phyloP scores from a whole-genome alignment of 2,113 vertebrate genomes.

The Cavia aperea region DNA sequence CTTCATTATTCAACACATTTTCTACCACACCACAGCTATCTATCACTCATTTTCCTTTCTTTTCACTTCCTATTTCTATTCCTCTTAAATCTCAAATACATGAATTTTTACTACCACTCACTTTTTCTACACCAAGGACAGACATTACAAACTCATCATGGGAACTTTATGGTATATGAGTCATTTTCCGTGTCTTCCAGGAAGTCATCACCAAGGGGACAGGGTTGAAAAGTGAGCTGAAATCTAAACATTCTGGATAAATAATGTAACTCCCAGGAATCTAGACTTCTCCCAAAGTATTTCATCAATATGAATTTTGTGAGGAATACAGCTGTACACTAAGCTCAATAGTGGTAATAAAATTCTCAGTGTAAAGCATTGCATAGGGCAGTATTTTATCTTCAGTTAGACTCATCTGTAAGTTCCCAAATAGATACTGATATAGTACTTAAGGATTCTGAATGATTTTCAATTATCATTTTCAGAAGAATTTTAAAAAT shows the following conservation, averaged over 20 bases:
- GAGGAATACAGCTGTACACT: neutral
- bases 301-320: neutral
- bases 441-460: neutral
- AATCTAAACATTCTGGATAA: neutral
- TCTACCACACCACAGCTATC: neutral
- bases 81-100: neutral
- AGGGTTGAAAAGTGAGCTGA: neutral
- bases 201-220: neutral
- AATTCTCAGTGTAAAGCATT: neutral
- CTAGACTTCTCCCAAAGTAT: neutral
- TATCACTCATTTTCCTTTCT: neutral
- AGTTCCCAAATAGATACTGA: neutral
- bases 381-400: neutral
- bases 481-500: neutral
- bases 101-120: neutral
- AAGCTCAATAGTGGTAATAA: neutral
- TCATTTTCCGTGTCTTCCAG: neutral
- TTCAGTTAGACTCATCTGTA: neutral
- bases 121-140: neutral
- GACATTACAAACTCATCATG: neutral
- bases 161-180: neutral
- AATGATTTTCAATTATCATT: neutral
- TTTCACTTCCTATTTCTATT: neutral
- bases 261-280: neutral
- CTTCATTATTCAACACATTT: neutral